Percentiles rank a stretch among this genome's conserved stretches.
Conservation (phyloP, 2,797 vertebrate genomes). For the Antrozous pallidus region DNA sequence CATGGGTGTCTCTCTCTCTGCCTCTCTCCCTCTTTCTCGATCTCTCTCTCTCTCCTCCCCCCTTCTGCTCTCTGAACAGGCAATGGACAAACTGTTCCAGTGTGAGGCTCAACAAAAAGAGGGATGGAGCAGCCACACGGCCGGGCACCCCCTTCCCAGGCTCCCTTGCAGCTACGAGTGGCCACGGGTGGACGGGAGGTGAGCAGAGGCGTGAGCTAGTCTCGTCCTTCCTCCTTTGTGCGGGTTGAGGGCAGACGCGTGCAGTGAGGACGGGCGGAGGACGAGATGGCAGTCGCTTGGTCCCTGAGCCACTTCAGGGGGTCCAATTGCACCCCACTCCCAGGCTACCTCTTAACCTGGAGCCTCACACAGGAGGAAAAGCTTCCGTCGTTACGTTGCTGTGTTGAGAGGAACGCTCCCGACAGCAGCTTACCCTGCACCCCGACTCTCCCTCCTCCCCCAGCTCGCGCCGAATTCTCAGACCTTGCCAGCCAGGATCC, state of each 20-base stretch:
- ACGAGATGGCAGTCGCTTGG: too few relatives aligned
- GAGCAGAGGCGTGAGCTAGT: background rate
- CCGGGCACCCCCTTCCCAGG: background rate
- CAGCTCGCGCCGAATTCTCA: background rate
- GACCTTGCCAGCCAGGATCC: background rate
- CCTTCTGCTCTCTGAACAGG: too few relatives aligned
- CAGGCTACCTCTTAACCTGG: background rate
- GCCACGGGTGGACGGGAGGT: fast-evolving
- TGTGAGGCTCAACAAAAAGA: background rate
- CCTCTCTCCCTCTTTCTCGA: too few relatives aligned
- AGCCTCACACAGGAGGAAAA: background rate
- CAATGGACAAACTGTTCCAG: too few relatives aligned
- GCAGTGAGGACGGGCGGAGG: fast-evolving
- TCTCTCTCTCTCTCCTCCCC: background rate
- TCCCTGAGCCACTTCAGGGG: background rate
- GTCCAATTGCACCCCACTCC: background rate
- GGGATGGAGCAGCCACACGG: too few relatives aligned
- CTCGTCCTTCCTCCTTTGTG: background rate
- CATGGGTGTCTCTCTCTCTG: too few relatives aligned
- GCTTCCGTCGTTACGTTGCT: background rate
- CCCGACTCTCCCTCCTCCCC: background rate
- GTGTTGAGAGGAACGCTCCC: too few relatives aligned
- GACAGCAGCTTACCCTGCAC: too few relatives aligned
- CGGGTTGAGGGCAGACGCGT: fast-evolving
- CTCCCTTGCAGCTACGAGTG: background rate